Conservation (phyloP, 2,113 vertebrate species). For the Eudyptes chrysolophus region DNA sequence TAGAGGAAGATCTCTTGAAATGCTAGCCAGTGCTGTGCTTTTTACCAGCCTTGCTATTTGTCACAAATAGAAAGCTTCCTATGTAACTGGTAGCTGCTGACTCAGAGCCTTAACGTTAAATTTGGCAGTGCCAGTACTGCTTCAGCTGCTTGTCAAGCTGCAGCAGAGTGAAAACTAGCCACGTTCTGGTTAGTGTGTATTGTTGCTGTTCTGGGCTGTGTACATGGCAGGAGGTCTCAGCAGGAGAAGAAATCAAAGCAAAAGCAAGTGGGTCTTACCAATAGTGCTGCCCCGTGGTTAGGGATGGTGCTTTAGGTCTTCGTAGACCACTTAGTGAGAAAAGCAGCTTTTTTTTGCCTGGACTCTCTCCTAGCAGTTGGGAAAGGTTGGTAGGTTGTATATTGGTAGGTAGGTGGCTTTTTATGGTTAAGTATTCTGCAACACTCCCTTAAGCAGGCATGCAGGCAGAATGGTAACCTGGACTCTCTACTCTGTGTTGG, state of each 20-base stretch:
- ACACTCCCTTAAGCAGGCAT: rapidly evolving
- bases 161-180: background rate
- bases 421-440: background rate
- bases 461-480: background rate
- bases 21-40: background rate
- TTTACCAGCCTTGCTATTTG: background rate
- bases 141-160: background rate
- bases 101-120: background rate
- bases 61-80: background rate
- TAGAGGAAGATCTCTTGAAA: background rate
- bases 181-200: background rate
- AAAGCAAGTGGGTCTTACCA: background rate
- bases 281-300: rapidly evolving
- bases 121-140: background rate
- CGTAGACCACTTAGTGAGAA: rapidly evolving
- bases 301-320: background rate
- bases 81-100: background rate
- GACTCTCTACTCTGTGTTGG: background rate
- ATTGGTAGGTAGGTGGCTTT: background rate
- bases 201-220: background rate
- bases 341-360: background rate
- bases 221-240: background rate
- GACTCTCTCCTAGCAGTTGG: background rate
- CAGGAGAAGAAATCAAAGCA: background rate
- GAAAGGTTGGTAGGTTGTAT: background rate